Evolutionary conservation across 2,797 vertebrate species (phyloP), one percentile per base, ranked within the genome.

Genomic region (Valencia hispanica): DNA sequence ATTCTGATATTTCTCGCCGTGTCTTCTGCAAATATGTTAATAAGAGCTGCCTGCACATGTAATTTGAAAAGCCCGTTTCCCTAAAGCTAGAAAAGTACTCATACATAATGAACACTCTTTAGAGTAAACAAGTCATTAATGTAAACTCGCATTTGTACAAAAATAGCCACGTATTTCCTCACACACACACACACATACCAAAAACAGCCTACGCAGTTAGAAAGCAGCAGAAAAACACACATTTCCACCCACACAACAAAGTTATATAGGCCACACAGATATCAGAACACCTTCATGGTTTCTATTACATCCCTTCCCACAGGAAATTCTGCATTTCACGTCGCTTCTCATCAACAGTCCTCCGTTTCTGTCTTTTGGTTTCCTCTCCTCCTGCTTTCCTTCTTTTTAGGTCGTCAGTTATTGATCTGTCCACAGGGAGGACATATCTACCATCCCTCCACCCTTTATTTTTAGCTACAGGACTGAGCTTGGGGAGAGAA

Each of bases 381-480:
- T 77, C 43, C 72, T 69, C 41, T 72, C 72, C 32, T 79, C 68
- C 59, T 74, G 48, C 66, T 66, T 45, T 72, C 68, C 47, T 73
- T 65, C 70, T 59, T 80, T 59, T 78, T 50, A 71, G 74, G 47
- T 48, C 4, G 0, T 78, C 79, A 53, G 86, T 83, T 91, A 92
- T 90, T 86, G 91, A 94, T 91, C 90, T 55, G 79, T 87, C 90
- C 89, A 86, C 63, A n/a, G 83, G 84, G 85, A 87, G 73, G 50
- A 87, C 72, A 70, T 78, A 84, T 81, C 81, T 51, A 68, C 74
- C 73, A n/a, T 83, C 70, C 36, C 51, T 77, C 78, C 72, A 41
- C 70, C 45, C 43, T 78, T 84, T 91, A 92, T 94, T 88, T 91
- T 81, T 90, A 92, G 91, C 78, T 70, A 0, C 25, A 1, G 51